Evolutionary conservation across 2,113 vertebrate species (phyloP).

Genomic region (Melanerpes aurifrons): DNA sequence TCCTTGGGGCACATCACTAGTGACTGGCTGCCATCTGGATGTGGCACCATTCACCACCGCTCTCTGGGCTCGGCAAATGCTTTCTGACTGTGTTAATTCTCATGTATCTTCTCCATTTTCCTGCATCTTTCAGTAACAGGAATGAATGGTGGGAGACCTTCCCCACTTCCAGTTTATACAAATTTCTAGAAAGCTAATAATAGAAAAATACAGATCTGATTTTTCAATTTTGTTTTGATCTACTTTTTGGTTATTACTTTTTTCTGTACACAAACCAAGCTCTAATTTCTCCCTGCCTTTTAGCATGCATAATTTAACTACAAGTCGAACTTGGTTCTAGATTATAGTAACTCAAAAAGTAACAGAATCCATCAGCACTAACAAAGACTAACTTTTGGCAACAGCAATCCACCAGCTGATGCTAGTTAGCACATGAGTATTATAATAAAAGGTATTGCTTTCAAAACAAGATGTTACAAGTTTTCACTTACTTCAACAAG

Average conservation of each 20-base stretch:
- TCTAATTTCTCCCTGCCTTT: background rate
- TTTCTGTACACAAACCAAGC: background rate
- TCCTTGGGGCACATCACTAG: no score
- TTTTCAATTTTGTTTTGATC: background rate
- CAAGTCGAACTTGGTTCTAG: background rate
- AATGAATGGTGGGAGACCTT: accelerated
- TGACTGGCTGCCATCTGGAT: no score
- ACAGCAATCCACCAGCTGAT: background rate
- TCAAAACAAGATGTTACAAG: background rate
- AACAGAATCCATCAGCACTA: background rate
- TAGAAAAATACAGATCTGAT: background rate
- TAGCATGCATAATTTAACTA: background rate
- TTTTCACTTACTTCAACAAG: slow-evolving; percentile 87
- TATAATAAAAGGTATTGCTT: background rate
- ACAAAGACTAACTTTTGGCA: background rate
- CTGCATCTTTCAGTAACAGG: background rate
- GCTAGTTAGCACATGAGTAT: background rate
- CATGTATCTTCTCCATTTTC: background rate
- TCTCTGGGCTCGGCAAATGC: no score
- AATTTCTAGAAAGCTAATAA: background rate
- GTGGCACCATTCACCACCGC: no score
- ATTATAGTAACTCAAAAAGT: background rate
- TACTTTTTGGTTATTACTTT: background rate
- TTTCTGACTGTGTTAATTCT: background rate
- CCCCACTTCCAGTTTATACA: background rate